Evolutionary conservation across 2,888 invertebrate species (phyloP).

Genomic region (Drosophila flavopinicola): DNA sequence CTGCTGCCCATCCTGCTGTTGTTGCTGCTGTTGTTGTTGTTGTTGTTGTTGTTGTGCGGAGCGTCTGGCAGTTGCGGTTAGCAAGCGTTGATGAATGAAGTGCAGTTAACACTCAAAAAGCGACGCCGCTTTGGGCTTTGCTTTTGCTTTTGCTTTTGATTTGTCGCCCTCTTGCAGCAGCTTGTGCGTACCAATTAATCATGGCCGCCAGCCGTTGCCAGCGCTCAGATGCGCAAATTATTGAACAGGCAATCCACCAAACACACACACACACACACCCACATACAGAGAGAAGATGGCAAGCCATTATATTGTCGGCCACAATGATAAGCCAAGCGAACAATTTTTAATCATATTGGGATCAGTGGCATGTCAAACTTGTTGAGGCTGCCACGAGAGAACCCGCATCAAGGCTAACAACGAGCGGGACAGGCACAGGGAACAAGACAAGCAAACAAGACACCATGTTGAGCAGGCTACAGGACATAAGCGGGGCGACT

Average conservation of each 20-base stretch:
- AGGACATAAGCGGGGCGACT: neutral
- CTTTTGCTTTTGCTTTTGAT: slow-evolving; percentile 60
- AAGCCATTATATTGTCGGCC: slow-evolving; percentile 30
- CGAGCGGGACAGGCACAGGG: slow-evolving; percentile 4
- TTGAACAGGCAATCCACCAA: slow-evolving; percentile 24
- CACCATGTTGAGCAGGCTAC: slow-evolving; percentile 43
- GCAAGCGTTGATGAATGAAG: slow-evolving; percentile 79
- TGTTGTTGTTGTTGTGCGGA: slow-evolving; percentile 12
- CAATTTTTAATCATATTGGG: slow-evolving; percentile 76
- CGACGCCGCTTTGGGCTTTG: slow-evolving; percentile 42
- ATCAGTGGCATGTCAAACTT: slow-evolving; percentile 69
- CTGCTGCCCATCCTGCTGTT: slow-evolving; percentile 5
- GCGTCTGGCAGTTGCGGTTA: slow-evolving; percentile 64
- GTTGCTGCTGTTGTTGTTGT: slow-evolving; percentile 13
- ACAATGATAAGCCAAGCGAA: slow-evolving; percentile 65
- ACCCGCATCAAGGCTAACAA: slow-evolving; percentile 50
- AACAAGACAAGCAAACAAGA: slow-evolving; percentile 52
- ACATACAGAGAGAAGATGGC: no score
- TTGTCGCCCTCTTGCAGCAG: slow-evolving; percentile 42
- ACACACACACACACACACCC: no score
- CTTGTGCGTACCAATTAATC: slow-evolving; percentile 69
- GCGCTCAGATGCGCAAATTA: slow-evolving; percentile 15
- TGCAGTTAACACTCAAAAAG: slow-evolving; percentile 76
- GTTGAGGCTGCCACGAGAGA: slow-evolving; percentile 53
- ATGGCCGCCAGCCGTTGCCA: slow-evolving; percentile 55